These are phyloP conservation scores for Cheilosia scutellata DNA, from an alignment of 2,888 invertebrate species.

Conservation along the genomic window DNA sequence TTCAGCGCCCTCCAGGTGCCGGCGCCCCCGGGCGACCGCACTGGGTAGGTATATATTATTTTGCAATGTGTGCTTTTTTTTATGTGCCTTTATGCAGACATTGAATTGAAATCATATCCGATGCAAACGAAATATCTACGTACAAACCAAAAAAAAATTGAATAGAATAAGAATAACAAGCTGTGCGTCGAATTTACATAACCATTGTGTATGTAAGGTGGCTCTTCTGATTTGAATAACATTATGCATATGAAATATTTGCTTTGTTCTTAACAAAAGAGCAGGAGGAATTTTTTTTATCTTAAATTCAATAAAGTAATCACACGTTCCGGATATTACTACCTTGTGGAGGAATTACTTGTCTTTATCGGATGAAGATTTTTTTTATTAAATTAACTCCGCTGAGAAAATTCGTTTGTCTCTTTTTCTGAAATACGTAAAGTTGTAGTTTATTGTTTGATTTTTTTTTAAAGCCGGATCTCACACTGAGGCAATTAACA, in stretches of 20 bases:
- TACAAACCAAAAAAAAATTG: background rate
- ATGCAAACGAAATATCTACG: background rate
- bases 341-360: background rate
- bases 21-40: no score
- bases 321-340: constrained; percentile 38
- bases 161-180: background rate
- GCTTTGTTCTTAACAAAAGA: background rate
- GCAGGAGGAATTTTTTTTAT: background rate
- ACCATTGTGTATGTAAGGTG: background rate
- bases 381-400: no score
- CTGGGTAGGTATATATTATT: no score
- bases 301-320: constrained; percentile 42
- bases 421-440: no score
- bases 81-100: background rate
- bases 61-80: background rate
- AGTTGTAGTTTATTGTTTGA: no score
- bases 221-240: background rate
- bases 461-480: no score
- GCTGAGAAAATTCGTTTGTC: no score
- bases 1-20: no score
- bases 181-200: constrained; percentile 12
- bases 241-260: background rate
- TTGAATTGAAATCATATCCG: background rate
- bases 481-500: no score
- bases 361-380: no score